A percentile compares a stretch with the other conserved stretches of the same genome.
These are phyloP conservation scores for Mylabris sibirica DNA, from an alignment of 2,888 invertebrate genomes.

Conservation along the genomic window DNA sequence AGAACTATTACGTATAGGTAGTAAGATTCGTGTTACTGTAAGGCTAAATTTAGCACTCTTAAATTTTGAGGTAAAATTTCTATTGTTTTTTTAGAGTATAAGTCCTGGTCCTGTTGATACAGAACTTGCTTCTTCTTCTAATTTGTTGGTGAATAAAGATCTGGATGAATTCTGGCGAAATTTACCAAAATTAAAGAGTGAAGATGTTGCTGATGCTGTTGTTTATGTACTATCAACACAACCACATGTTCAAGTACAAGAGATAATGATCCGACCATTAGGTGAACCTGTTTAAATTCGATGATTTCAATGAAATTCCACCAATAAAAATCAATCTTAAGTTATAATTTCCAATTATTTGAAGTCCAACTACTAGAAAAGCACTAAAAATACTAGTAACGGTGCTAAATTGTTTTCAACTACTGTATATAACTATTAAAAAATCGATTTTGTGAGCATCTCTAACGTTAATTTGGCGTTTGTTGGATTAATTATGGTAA, in stretches of 20 bases:
- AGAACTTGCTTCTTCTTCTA: constrained; percentile 31
- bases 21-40: constrained; percentile 54
- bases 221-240: constrained; percentile 32
- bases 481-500: too few relatives aligned
- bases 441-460: too few relatives aligned
- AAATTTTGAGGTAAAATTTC: not conserved
- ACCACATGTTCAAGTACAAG: constrained; percentile 32
- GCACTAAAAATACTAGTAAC: too few relatives aligned
- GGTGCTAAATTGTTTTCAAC: too few relatives aligned
- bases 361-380: too few relatives aligned
- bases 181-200: constrained; percentile 26
- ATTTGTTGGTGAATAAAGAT: constrained; percentile 17
- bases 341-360: too few relatives aligned
- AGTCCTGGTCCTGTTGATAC: constrained; percentile 48
- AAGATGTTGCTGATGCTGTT: constrained; percentile 34
- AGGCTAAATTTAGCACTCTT: constrained; percentile 22
- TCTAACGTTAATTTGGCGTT: too few relatives aligned
- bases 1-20: constrained; percentile 50
- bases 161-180: constrained; percentile 20
- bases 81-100: constrained; percentile 41
- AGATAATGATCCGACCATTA: constrained; percentile 28
- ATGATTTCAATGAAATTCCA: too few relatives aligned
- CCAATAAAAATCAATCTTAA: too few relatives aligned
- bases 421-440: too few relatives aligned
- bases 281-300: constrained; percentile 22